Evolutionary conservation across 2,113 vertebrate genomes (phyloP).

Genomic region (Tichodroma muraria): DNA sequence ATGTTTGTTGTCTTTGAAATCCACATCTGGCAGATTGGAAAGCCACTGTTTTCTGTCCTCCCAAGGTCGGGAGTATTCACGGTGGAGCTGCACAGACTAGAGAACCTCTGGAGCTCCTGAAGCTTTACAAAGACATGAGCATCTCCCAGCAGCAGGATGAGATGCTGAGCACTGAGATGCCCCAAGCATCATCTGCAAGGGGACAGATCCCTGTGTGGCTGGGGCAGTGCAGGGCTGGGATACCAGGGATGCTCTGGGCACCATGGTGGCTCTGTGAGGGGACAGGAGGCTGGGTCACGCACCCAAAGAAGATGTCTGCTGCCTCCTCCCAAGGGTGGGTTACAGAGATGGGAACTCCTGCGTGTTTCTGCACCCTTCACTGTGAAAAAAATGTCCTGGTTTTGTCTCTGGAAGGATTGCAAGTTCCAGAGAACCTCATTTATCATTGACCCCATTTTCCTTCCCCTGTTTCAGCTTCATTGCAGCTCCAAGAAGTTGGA

Average conservation of each 20-base stretch:
- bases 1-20: not conserved
- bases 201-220: fast-evolving
- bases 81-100: not conserved
- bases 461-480: not conserved
- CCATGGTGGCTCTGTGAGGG: not conserved
- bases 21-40: not conserved
- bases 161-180: not conserved
- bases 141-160: not conserved
- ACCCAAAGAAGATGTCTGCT: not conserved
- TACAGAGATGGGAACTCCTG: not conserved
- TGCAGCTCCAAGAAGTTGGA: not conserved
- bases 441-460: fast-evolving
- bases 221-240: not conserved
- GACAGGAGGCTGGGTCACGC: not conserved
- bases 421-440: not conserved
- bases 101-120: not conserved
- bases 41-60: not conserved
- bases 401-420: not conserved
- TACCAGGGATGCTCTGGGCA: not conserved
- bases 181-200: not conserved
- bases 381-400: not conserved
- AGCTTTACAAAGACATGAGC: not conserved
- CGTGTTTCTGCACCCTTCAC: not conserved
- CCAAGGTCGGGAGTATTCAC: not conserved
- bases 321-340: not conserved